These are phyloP conservation scores for Empidonax alnorum DNA, from an alignment of 2,113 vertebrate species.

Conservation along the genomic window DNA sequence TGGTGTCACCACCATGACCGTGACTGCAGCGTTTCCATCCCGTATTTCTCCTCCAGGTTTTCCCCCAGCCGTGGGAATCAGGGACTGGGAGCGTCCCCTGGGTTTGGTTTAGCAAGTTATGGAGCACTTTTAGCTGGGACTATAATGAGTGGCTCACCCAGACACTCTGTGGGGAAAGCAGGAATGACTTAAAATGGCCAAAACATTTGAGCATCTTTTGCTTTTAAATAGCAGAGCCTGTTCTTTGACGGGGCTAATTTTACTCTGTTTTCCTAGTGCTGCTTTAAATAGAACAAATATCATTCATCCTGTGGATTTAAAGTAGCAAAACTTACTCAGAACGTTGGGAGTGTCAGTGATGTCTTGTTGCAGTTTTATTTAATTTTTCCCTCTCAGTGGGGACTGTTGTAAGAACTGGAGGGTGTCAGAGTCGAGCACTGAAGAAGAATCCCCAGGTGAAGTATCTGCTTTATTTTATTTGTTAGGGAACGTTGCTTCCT, in stretches of 20 bases:
- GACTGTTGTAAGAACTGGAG: background rate
- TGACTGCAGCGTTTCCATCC: background rate
- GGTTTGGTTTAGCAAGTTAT: background rate
- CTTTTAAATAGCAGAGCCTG: slow-evolving; percentile 50
- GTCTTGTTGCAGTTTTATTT: background rate
- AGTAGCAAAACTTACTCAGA: background rate
- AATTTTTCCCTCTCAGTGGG: background rate
- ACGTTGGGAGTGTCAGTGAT: background rate
- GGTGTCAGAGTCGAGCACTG: background rate
- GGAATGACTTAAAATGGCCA: slow-evolving; percentile 61
- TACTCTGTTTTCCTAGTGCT: background rate
- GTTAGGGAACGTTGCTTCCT: background rate
- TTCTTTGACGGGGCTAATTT: background rate
- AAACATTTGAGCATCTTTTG: slow-evolving; percentile 24
- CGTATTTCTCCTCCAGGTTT: background rate
- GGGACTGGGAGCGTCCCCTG: background rate
- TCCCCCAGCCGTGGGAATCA: background rate
- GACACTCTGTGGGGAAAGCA: background rate
- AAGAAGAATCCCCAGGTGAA: background rate
- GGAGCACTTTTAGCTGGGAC: slow-evolving; percentile 23
- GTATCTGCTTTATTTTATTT: background rate
- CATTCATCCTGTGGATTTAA: background rate
- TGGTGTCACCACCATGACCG: rapidly evolving
- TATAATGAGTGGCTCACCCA: background rate
- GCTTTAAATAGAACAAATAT: slow-evolving; percentile 14